These are phyloP conservation scores for Chromis chromis DNA, from an alignment of 2,797 vertebrate species.

Conservation along the genomic window DNA sequence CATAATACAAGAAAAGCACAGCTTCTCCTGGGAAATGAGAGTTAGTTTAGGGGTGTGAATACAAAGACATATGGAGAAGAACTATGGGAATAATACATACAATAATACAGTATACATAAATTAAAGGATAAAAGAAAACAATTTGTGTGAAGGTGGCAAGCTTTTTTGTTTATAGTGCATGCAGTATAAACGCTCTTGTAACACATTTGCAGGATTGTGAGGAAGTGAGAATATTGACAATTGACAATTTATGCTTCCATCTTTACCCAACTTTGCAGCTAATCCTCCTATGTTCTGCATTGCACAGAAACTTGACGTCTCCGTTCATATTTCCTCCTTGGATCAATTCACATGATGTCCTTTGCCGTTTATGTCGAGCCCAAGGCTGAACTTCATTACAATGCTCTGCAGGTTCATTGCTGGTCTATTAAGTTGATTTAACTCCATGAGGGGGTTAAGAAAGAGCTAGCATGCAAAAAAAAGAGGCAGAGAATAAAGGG, in stretches of 20 bases:
- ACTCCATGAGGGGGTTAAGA: conserved; percentile 25
- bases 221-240: background rate
- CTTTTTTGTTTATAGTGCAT: background rate
- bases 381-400: conserved; percentile 43
- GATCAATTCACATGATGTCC: conserved; percentile 14
- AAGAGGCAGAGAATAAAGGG: background rate
- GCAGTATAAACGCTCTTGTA: background rate
- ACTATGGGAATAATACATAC: conserved; percentile 4
- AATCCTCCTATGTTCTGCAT: background rate
- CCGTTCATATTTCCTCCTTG: background rate
- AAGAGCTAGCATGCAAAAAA: conserved; percentile 17
- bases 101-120: conserved; percentile 15
- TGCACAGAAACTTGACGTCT: background rate
- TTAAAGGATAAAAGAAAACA: conserved; percentile 31
- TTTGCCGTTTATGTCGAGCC: conserved; percentile 16
- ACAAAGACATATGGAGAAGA: background rate
- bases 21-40: conserved; percentile 3
- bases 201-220: background rate
- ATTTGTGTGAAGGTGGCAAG: background rate
- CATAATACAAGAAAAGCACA: conserved; percentile 6
- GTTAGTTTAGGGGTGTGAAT: background rate
- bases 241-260: background rate
- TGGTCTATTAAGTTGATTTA: conserved; percentile 65
- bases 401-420: conserved; percentile 43
- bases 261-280: conserved; percentile 19